Evolutionary conservation across 2,113 vertebrate genomes (phyloP).

Genomic region (Polypterus bichir): DNA sequence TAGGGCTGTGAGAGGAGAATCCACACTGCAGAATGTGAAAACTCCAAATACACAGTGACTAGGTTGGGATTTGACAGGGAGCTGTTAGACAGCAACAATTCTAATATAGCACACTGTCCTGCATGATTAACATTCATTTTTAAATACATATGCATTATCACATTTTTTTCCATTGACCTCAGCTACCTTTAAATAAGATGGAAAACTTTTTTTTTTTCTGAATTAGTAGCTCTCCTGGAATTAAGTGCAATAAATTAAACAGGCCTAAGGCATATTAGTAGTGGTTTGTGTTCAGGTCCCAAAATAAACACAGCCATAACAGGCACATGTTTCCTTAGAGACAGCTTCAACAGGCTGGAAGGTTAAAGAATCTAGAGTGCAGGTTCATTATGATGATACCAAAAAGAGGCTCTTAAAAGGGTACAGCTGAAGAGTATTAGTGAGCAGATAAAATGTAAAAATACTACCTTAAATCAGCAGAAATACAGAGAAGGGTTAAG

Average conservation of each 20-base stretch:
- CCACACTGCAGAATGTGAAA: too few species aligned
- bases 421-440: background rate
- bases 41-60: too few species aligned
- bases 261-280: constrained; percentile 1
- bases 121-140: too few species aligned
- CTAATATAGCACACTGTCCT: too few species aligned
- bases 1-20: too few species aligned
- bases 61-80: too few species aligned
- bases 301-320: constrained; percentile 7
- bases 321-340: constrained; percentile 4
- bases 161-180: too few species aligned
- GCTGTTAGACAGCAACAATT: too few species aligned
- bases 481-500: background rate
- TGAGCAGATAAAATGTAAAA: background rate
- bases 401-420: background rate
- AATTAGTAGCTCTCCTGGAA: background rate
- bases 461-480: constrained; percentile 2
- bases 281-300: constrained; percentile 1
- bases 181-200: background rate
- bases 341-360: constrained; percentile 1
- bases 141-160: too few species aligned
- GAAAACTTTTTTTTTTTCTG: background rate
- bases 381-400: constrained; percentile 1
- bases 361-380: constrained; percentile 4
- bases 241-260: constrained; percentile 4